A percentile compares a stretch with the other conserved stretches of the same genome.
Conservation (phyloP, 1,140 invertebrate genomes). For the Himalopsyche phryganea region DNA sequence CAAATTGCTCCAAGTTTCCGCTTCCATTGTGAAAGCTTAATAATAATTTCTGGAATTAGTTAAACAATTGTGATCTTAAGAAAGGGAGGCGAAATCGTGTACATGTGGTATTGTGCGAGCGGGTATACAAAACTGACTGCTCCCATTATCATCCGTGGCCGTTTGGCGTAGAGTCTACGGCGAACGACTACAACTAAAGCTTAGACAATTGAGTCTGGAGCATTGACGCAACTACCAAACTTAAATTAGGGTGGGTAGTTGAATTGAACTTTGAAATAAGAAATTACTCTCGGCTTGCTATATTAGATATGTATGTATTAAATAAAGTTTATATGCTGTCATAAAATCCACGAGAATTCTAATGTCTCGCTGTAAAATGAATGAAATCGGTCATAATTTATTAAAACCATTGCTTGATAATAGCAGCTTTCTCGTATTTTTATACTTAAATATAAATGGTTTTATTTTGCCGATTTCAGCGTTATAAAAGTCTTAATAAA, state of each 20-base stretch:
- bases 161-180: neutral
- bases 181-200: neutral
- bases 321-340: too few species aligned
- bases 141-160: constrained; percentile 19
- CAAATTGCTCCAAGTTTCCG: constrained; percentile 24
- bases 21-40: constrained; percentile 20
- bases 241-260: too few species aligned
- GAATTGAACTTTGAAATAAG: neutral
- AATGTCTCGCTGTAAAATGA: too few species aligned
- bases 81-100: constrained; percentile 6
- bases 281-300: neutral
- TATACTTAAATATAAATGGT: too few species aligned
- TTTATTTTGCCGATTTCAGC: too few species aligned
- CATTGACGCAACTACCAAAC: too few species aligned
- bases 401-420: too few species aligned
- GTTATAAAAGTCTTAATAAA: too few species aligned
- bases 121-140: constrained; percentile 15
- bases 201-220: constrained; percentile 1
- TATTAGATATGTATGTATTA: neutral
- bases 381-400: too few species aligned
- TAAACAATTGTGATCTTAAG: constrained; percentile 30
- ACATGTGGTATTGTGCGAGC: neutral
- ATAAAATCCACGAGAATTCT: too few species aligned
- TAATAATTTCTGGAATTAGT: constrained; percentile 31
- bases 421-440: too few species aligned